Percentiles rank a stretch among this genome's conserved stretches.
Evolutionary conservation across 2,113 vertebrate species (phyloP).

Genomic region (Macroglossus sobrinus): DNA sequence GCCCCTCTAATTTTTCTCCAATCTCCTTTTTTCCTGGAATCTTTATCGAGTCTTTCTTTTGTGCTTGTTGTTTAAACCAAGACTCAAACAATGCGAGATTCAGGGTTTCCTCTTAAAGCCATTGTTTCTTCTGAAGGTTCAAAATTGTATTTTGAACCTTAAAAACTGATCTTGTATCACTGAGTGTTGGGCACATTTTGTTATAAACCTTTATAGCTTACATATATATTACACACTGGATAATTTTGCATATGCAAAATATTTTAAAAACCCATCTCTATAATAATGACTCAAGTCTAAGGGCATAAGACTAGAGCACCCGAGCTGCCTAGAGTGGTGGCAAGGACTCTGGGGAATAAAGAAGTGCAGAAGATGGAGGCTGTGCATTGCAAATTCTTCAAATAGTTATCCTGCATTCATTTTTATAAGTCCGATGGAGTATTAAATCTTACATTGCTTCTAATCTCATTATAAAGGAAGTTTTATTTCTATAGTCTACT

Average conservation of each 20-base stretch:
- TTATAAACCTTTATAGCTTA: not conserved
- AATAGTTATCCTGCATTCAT: not conserved
- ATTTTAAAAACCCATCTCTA: not conserved
- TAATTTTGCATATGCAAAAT: not conserved
- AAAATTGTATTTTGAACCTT: not conserved
- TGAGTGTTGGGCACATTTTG: not conserved
- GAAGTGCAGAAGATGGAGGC: not conserved
- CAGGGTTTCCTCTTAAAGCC: not conserved
- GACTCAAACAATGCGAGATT: not conserved
- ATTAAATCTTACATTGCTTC: not conserved
- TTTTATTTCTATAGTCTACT: not conserved
- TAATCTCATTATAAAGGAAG: not conserved
- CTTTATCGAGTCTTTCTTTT: not conserved
- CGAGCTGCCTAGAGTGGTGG: not conserved
- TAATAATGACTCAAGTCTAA: not conserved
- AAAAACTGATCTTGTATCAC: not conserved
- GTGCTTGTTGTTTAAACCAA: not conserved
- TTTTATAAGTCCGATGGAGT: not conserved
- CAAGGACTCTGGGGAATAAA: not conserved
- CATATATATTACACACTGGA: not conserved
- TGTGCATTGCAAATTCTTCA: not conserved
- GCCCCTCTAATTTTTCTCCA: not conserved
- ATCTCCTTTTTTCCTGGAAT: not conserved
- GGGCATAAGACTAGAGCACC: not conserved
- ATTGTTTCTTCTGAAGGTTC: not conserved